These are phyloP conservation scores for Alligator sinensis DNA, from an alignment of 2,113 vertebrate species.

Conservation along the genomic window DNA sequence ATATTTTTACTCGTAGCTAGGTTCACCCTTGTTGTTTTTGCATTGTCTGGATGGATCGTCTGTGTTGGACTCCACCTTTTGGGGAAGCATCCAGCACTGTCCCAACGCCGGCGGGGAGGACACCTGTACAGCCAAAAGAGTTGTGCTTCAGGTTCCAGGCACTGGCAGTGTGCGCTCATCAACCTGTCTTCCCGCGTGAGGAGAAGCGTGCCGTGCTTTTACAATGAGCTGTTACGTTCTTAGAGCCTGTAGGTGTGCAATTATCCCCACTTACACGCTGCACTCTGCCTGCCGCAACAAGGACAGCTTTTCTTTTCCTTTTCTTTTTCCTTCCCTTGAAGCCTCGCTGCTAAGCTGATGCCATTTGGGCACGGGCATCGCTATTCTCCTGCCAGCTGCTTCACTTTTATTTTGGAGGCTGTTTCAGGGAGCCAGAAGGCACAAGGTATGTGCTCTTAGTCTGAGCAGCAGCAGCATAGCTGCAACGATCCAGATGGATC, in stretches of 20 bases:
- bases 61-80: neutral
- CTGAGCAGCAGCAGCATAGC: neutral
- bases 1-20: neutral
- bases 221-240: neutral
- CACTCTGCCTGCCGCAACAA: neutral
- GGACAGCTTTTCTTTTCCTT: neutral
- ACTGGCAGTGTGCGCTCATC: neutral
- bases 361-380: neutral
- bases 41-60: neutral
- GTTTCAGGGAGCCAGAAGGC: neutral
- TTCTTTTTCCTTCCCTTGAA: neutral
- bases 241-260: neutral
- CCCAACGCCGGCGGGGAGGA: neutral
- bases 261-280: neutral
- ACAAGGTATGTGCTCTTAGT: neutral
- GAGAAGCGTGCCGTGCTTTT: neutral
- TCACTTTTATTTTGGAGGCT: neutral
- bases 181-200: neutral
- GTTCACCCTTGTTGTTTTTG: neutral
- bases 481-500: neutral
- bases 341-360: neutral
- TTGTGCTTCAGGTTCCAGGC: neutral
- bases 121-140: neutral
- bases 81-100: neutral
- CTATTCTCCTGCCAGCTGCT: neutral